phyloP scores from a whole-genome alignment of 1,140 invertebrate species.

The Heliconius hermathena region DNA sequence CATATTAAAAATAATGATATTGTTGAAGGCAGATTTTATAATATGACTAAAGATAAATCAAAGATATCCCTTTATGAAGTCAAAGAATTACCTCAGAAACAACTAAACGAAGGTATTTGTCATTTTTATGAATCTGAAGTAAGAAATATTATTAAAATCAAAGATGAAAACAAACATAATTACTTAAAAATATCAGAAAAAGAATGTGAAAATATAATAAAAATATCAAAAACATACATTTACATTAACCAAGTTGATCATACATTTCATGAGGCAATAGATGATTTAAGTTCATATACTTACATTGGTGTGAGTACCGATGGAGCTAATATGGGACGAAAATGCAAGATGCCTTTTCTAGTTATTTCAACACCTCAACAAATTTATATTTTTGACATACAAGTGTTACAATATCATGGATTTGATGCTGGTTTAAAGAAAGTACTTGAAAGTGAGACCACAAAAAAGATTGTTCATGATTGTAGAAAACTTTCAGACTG shows the following conservation, averaged over 20 bases:
- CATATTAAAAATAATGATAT: slow-evolving; percentile 71
- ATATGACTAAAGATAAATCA: slow-evolving; percentile 72
- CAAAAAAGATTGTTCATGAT: slow-evolving; percentile 80
- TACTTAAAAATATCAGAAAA: slow-evolving; percentile 71
- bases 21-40: slow-evolving; percentile 73
- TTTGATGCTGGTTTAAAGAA: slow-evolving; percentile 76
- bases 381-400: slow-evolving; percentile 80
- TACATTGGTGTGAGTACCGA: slow-evolving; percentile 72
- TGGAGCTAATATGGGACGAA: slow-evolving; percentile 74
- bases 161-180: slow-evolving; percentile 57
- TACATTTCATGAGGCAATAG: slow-evolving; percentile 69
- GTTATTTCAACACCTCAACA: slow-evolving; percentile 73
- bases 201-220: slow-evolving; percentile 72
- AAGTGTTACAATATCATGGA: slow-evolving; percentile 75
- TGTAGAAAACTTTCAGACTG: slow-evolving; percentile 79
- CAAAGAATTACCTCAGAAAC: slow-evolving; percentile 61
- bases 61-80: slow-evolving; percentile 76
- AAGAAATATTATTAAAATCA: slow-evolving; percentile 66
- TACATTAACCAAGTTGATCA: slow-evolving; percentile 77
- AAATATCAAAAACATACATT: slow-evolving; percentile 71
- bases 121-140: slow-evolving; percentile 76
- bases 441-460: slow-evolving; percentile 69
- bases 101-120: slow-evolving; percentile 60
- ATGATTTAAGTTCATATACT: slow-evolving; percentile 65
- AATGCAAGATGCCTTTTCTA: slow-evolving; percentile 78